A percentile compares a stretch with the other conserved stretches of the same genome.
phyloP scores from a whole-genome alignment of 2,888 invertebrate genomes.

The Cryptocephalus moraei region DNA sequence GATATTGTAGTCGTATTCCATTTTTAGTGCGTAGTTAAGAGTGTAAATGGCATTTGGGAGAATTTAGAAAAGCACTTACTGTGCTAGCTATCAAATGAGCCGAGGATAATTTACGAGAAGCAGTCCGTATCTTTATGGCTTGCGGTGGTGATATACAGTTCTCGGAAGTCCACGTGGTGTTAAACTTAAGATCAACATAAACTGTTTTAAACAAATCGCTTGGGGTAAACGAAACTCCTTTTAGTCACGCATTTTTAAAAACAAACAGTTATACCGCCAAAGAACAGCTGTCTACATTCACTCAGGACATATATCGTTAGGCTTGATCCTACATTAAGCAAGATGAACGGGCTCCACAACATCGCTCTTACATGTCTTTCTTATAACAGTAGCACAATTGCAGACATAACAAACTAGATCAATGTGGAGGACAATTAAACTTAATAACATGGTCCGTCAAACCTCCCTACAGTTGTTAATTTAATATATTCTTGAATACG shows the following conservation, averaged over 20 bases:
- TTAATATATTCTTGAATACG: no score
- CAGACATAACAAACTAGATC: no score
- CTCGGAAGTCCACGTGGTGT: conserved; percentile 36
- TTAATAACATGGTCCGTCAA: no score
- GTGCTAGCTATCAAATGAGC: conserved; percentile 29
- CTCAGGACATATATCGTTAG: conserved; percentile 7
- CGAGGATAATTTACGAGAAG: conserved; percentile 33
- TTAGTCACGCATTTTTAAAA: conserved; percentile 34
- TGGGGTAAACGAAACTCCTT: conserved; percentile 30
- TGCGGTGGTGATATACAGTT: conserved; percentile 30
- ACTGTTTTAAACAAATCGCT: conserved; percentile 28
- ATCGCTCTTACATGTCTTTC: no score
- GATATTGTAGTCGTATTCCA: conserved; percentile 19
- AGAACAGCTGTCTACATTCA: conserved; percentile 24
- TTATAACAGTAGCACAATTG: no score
- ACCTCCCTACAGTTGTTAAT: no score
- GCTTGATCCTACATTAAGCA: conserved; percentile 7
- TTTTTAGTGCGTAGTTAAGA: conserved; percentile 20
- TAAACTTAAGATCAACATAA: conserved; percentile 33
- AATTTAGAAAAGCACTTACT: conserved; percentile 34
- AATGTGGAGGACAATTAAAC: no score
- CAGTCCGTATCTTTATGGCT: conserved; percentile 35
- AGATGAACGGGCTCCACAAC: conserved; percentile 5
- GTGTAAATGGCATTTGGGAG: conserved; percentile 27
- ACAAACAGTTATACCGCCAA: conserved; percentile 27